phyloP scores from a whole-genome alignment of 2,888 invertebrate species.

The Artemia sinica region DNA sequence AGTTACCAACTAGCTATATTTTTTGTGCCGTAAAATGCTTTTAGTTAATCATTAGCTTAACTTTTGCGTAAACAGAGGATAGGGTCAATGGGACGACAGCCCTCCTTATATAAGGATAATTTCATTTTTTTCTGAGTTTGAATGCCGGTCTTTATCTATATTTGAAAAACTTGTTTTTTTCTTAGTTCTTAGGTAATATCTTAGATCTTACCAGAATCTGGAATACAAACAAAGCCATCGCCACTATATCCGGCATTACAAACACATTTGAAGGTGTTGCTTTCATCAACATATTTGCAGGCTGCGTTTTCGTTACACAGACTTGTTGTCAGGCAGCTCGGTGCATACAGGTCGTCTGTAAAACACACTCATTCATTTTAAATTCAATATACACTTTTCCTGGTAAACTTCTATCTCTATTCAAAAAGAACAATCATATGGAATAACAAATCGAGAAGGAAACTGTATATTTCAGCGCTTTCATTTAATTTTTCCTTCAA shows the following conservation, averaged over 20 bases:
- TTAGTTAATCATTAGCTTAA: no score
- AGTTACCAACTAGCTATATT: no score
- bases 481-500: no score
- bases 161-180: not conserved
- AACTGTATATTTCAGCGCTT: no score
- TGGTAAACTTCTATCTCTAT: no score
- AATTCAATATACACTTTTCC: no score
- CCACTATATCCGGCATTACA: constrained; percentile 71
- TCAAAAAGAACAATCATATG: no score
- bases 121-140: constrained; percentile 22
- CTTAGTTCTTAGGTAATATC: no score
- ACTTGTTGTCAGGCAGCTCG: not conserved
- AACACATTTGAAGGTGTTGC: constrained; percentile 41
- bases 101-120: no score
- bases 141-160: constrained; percentile 13
- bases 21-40: no score
- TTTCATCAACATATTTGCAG: constrained; percentile 28
- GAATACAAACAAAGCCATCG: constrained; percentile 53
- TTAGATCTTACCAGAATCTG: constrained; percentile 35
- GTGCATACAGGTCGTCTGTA: constrained; percentile 11
- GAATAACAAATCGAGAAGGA: no score
- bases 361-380: not conserved
- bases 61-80: no score
- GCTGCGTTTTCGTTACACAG: constrained; percentile 30
- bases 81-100: not conserved